Evolutionary conservation across 2,888 invertebrate genomes (phyloP).

Genomic region (Drosophila tanythrix): DNA sequence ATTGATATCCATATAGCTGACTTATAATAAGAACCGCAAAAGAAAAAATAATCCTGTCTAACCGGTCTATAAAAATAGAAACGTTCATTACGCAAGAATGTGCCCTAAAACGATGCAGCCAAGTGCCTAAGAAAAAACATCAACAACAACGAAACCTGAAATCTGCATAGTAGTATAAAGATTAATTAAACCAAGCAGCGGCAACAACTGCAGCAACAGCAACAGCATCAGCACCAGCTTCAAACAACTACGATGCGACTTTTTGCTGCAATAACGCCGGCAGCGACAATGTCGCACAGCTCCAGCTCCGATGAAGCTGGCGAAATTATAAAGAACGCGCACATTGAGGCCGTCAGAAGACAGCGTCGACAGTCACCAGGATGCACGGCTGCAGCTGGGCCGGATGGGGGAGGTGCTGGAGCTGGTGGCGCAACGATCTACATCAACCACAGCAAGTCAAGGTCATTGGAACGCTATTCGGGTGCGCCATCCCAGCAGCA

Average conservation of each 20-base stretch:
- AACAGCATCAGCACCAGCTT: conserved; percentile 6
- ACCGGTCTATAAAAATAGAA: conserved; percentile 76
- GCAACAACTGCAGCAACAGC: conserved; percentile 21
- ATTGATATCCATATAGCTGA: conserved; percentile 49
- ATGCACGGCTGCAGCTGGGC: conserved; percentile 3
- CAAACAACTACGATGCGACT: conserved; percentile 58
- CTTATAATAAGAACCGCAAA: conserved; percentile 21
- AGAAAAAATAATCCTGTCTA: conserved; percentile 59
- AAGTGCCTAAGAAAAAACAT: conserved; percentile 55
- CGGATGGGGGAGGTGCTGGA: conserved; percentile 10
- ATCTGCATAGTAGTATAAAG: conserved; percentile 73
- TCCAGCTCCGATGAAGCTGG: conserved; percentile 70
- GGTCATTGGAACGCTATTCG: conserved; percentile 82
- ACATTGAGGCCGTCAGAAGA: conserved; percentile 31
- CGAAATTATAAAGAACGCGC: conserved; percentile 68
- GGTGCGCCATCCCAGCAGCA: conserved; percentile 73
- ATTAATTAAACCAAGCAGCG: conserved; percentile 65
- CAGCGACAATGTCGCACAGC: conserved; percentile 47
- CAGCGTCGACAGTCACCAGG: conserved; percentile 25
- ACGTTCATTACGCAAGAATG: conserved; percentile 78
- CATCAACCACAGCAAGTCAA: conserved; percentile 76
- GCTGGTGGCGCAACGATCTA: conserved; percentile 46
- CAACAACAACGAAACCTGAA: conserved; percentile 59
- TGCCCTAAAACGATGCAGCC: conserved; percentile 79
- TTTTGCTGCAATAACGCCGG: conserved; percentile 51